Evolutionary conservation across 2,797 vertebrate species (phyloP).

Genomic region (Lutjanus campechanus): DNA sequence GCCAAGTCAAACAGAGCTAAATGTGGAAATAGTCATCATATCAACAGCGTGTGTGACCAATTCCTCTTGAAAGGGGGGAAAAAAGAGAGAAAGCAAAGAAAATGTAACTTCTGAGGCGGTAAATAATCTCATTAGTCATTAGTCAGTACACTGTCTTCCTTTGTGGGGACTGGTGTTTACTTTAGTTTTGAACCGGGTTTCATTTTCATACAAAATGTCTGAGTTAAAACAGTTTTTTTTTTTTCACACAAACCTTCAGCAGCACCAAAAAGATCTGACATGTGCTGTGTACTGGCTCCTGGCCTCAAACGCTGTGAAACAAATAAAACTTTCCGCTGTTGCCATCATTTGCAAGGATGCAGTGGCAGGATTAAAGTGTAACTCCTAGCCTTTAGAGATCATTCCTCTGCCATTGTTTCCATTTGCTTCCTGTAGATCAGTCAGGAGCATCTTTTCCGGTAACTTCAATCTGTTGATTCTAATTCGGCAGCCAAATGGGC

Average conservation of each 20-base stretch:
- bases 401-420: constrained; percentile 52
- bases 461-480: constrained; percentile 66
- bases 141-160: constrained; percentile 28
- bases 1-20: constrained; percentile 67
- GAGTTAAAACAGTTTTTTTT: constrained; percentile 27
- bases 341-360: constrained; percentile 39
- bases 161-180: constrained; percentile 37
- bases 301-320: constrained; percentile 40
- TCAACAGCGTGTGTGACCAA: constrained; percentile 63
- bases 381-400: constrained; percentile 51
- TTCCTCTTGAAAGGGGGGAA: constrained; percentile 43
- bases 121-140: constrained; percentile 65
- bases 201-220: constrained; percentile 21
- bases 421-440: constrained; percentile 54
- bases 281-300: constrained; percentile 27
- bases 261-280: constrained; percentile 15
- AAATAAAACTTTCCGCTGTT: constrained; percentile 44
- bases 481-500: constrained; percentile 61
- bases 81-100: constrained; percentile 20
- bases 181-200: constrained; percentile 22
- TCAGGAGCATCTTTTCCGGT: constrained; percentile 53
- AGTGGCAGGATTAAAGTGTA: constrained; percentile 48
- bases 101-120: constrained; percentile 49
- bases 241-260: constrained; percentile 27
- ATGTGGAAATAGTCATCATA: constrained; percentile 67